Base-by-base conservation (phyloP, 1,140 invertebrate species). In the Hypothenemus hampei region DNA sequence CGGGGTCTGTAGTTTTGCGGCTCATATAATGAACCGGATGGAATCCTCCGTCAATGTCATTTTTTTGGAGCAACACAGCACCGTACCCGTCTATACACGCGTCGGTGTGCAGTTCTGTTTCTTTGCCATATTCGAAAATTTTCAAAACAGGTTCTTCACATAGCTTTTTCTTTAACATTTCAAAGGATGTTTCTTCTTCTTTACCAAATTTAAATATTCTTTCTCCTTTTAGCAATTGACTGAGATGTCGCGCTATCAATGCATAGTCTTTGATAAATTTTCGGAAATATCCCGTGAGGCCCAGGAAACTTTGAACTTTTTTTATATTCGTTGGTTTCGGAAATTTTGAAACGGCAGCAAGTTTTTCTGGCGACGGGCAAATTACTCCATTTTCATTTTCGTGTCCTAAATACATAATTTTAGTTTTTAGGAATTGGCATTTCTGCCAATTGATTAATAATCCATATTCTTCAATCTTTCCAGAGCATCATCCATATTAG, bases 391-490 rank as follows among this genome's bases (percentile, higher is more conserved):
- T 31, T n/a, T n/a, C n/a, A n/a, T n/a, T n/a, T n/a, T n/a, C n/a
- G n/a, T n/a, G n/a, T n/a, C n/a, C n/a, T n/a, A n/a, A n/a, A n/a
- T n/a, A n/a, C n/a, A n/a, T n/a, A 3, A 56, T 29, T 43, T 39
- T 47, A n/a, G 1, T 50, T 26, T 52, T 44, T 29, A 61, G 15
- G 47, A 63, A 56, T 24, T 54, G 57, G 43, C 60, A 57, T 35
- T 58, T 75, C 41, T 70, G 67, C 65, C 64, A 61, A 21, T 69
- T 70, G 1, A 73, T 59, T 20, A 63, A 23, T 29, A 73, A 55
- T 4, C 68, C 70, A 63, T 69, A 69, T 0, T 69, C 48, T 4
- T 37, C 13, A 62, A 31, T 35, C 46, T 52, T 26, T 52, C 51
- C 5, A 60, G 4, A 16, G 21, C 58, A 46, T 62, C 33, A 48